A percentile compares a stretch with the other conserved stretches of the same genome.
These are phyloP conservation scores for Centropus bengalensis DNA, from an alignment of 2,113 vertebrate species.

Conservation along the genomic window DNA sequence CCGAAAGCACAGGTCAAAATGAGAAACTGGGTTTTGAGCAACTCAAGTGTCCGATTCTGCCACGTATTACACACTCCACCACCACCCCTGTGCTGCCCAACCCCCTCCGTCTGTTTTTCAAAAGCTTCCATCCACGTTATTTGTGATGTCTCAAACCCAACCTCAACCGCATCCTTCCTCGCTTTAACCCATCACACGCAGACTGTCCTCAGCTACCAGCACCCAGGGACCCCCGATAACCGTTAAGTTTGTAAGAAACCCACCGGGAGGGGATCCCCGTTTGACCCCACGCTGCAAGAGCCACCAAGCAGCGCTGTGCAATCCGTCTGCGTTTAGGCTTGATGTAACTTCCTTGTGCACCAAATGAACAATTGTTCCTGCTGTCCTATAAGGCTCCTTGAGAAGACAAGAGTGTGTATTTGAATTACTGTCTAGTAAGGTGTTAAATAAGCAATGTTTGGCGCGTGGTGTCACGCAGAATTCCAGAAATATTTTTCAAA, in stretches of 20 bases:
- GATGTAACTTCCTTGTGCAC: not conserved
- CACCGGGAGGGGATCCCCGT: not conserved
- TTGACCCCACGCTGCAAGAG: not conserved
- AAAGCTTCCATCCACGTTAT: not conserved
- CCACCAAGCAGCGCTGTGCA: not conserved
- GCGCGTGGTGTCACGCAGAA: not conserved
- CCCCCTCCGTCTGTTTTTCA: not conserved
- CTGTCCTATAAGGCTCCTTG: not conserved
- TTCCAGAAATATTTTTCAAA: not conserved
- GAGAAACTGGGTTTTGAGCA: not conserved
- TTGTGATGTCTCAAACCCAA: not conserved
- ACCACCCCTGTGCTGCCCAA: too few species aligned
- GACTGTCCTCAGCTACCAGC: not conserved
- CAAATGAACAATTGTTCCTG: not conserved
- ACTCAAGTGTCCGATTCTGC: not conserved
- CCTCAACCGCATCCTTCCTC: not conserved
- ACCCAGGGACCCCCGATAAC: not conserved
- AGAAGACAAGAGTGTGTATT: not conserved
- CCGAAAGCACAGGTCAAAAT: not conserved
- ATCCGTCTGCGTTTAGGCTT: not conserved
- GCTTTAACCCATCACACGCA: not conserved
- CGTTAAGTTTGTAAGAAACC: not conserved
- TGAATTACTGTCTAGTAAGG: not conserved
- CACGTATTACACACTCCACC: not conserved
- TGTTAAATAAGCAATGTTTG: not conserved